Evolutionary conservation across 2,113 vertebrate genomes (phyloP).

Genomic region (Polypterus bichir): DNA sequence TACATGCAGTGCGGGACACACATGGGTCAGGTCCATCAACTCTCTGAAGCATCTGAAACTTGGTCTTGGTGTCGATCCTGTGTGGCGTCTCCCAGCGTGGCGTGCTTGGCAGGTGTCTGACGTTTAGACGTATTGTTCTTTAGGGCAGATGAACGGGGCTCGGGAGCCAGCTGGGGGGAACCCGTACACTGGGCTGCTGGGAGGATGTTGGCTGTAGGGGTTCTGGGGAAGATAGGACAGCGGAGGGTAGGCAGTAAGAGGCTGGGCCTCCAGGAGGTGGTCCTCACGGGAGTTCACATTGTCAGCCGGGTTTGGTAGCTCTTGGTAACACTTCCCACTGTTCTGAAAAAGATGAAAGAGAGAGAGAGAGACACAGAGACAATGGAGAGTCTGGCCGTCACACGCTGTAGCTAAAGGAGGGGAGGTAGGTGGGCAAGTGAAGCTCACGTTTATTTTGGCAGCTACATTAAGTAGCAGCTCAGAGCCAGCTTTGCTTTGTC

Average conservation of each 20-base stretch:
- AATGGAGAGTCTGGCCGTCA: no score
- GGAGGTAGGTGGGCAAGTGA: no score
- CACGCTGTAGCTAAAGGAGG: no score
- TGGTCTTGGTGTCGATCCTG: no score
- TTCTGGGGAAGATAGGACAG: constrained; percentile 53
- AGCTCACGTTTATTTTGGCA: no score
- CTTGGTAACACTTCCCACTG: constrained; percentile 55
- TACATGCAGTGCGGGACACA: no score
- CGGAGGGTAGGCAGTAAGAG: constrained; percentile 43
- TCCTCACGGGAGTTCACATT: constrained; percentile 60
- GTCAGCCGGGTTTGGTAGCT: constrained; percentile 55
- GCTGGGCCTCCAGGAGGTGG: constrained; percentile 45
- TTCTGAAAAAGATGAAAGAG: constrained; percentile 47
- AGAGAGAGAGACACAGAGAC: constrained; percentile 20
- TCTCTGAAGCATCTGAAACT: no score
- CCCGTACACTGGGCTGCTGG: constrained; percentile 48
- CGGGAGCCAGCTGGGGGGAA: constrained; percentile 52
- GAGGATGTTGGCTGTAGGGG: constrained; percentile 43
- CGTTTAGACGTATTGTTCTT: constrained; percentile 74
- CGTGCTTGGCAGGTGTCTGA: no score
- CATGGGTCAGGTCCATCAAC: no score
- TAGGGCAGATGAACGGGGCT: constrained; percentile 60
- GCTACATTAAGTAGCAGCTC: no score
- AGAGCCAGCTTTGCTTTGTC: no score
- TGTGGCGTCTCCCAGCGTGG: no score